These are phyloP conservation scores for Brachionus koreanus DNA, from an alignment of 1,140 invertebrate genomes.

Conservation along the genomic window DNA sequence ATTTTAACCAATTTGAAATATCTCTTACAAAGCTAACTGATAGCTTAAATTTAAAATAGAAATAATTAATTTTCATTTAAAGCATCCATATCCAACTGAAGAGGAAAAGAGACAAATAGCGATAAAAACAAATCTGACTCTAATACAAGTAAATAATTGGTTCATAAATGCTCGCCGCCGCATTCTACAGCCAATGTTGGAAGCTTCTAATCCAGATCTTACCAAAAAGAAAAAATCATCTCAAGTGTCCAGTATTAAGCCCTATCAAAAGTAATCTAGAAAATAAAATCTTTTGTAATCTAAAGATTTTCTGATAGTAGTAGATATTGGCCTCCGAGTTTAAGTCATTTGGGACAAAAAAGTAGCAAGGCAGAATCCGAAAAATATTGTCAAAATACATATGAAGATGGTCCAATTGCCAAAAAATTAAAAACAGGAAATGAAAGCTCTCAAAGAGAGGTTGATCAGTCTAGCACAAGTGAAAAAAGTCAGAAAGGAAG, in stretches of 20 bases:
- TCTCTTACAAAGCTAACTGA: not conserved
- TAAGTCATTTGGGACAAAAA: not conserved
- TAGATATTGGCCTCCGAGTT: slow-evolving; percentile 13
- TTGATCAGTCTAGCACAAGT: not conserved
- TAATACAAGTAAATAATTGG: slow-evolving; percentile 64
- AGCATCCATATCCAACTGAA: slow-evolving; percentile 88
- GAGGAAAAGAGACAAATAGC: slow-evolving; percentile 83
- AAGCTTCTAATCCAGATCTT: slow-evolving; percentile 41
- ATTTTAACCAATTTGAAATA: too few relatives aligned
- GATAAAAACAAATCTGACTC: slow-evolving; percentile 74
- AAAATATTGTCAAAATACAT: not conserved
- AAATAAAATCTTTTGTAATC: not conserved
- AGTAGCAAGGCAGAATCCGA: not conserved
- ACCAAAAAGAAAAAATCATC: slow-evolving; percentile 33
- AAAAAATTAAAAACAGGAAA: not conserved
- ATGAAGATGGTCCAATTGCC: not conserved
- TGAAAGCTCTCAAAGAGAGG: not conserved
- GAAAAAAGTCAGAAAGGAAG: not conserved
- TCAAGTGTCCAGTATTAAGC: slow-evolving; percentile 10
- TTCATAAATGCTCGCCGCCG: slow-evolving; percentile 87
- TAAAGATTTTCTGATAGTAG: not conserved
- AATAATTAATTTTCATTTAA: slow-evolving; percentile 47
- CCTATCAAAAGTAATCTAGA: slow-evolving; percentile 41
- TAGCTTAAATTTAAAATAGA: not conserved
- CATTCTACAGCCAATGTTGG: slow-evolving; percentile 69